Conservation (phyloP, 2,797 vertebrate species). For the Scolopax bukidnonensis region DNA sequence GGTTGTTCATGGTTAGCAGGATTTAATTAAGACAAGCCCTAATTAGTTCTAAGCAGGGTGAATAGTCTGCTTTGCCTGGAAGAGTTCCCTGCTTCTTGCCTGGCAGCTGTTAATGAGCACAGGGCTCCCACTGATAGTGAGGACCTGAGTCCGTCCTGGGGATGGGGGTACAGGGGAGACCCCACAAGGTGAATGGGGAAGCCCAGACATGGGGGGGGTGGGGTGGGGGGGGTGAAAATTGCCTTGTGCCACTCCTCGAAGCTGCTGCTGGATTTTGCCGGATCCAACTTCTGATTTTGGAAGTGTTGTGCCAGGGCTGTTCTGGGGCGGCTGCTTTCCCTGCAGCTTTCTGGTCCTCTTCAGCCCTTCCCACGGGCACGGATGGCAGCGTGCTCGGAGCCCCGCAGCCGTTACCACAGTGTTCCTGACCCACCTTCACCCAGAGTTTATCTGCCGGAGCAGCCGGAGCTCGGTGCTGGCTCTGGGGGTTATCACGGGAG, state of each 20-base stretch:
- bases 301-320: rapidly evolving
- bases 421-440: rapidly evolving
- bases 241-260: rapidly evolving
- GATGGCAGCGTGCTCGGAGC: background rate
- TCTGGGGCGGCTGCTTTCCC: rapidly evolving
- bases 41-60: slow-evolving; percentile 41
- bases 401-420: rapidly evolving
- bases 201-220: background rate
- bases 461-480: background rate
- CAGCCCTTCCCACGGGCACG: rapidly evolving
- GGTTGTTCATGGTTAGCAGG: background rate
- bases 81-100: background rate
- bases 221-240: rapidly evolving
- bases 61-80: slow-evolving; percentile 9
- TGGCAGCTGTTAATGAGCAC: background rate
- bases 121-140: rapidly evolving
- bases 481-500: background rate
- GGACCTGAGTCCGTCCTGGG: background rate
- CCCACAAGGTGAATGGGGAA: background rate
- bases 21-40: slow-evolving; percentile 63
- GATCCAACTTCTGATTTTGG: rapidly evolving
- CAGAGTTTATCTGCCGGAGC: background rate
- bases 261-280: rapidly evolving
- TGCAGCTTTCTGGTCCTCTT: background rate
- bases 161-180: background rate